Percentiles rank a stretch among this genome's conserved stretches.
These are phyloP conservation scores for Dryas iulia DNA, from an alignment of 1,140 invertebrate genomes.

Conservation along the genomic window DNA sequence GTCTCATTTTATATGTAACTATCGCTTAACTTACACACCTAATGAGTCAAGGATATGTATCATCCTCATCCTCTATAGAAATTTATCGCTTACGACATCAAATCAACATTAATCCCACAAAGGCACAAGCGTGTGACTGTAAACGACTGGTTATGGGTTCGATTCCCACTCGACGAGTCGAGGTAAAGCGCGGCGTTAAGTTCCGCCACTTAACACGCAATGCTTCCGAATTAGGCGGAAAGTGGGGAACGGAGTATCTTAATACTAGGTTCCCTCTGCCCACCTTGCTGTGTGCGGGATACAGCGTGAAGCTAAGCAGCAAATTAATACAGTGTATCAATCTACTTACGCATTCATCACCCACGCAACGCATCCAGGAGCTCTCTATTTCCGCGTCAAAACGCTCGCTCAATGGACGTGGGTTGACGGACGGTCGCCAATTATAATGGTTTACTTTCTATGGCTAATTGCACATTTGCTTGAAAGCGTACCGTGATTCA, in stretches of 20 bases:
- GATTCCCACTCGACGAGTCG: too few relatives aligned
- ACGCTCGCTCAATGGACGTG: conserved; percentile 48
- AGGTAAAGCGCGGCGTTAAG: too few relatives aligned
- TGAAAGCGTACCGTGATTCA: conserved; percentile 43
- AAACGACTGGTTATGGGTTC: too few relatives aligned
- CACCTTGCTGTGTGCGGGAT: too few relatives aligned
- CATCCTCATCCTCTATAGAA: neutral
- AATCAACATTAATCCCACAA: neutral
- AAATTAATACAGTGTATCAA: neutral
- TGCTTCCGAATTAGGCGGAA: too few relatives aligned
- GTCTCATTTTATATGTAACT: too few relatives aligned
- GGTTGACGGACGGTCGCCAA: conserved; percentile 57
- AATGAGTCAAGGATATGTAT: neutral
- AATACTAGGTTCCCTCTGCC: too few relatives aligned
- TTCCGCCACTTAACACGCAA: too few relatives aligned
- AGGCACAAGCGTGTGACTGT: too few relatives aligned
- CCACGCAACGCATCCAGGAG: conserved; percentile 51
- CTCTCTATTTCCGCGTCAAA: conserved; percentile 46
- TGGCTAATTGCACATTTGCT: conserved; percentile 57
- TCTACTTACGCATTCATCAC: conserved; percentile 20
- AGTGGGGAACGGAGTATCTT: too few relatives aligned
- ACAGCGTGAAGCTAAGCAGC: too few relatives aligned
- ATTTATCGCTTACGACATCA: neutral
- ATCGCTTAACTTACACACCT: too few relatives aligned
- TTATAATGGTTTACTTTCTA: conserved; percentile 67